These are phyloP conservation scores for Pygathrix nemaeus DNA, from an alignment of 2,113 vertebrate species.

Conservation along the genomic window DNA sequence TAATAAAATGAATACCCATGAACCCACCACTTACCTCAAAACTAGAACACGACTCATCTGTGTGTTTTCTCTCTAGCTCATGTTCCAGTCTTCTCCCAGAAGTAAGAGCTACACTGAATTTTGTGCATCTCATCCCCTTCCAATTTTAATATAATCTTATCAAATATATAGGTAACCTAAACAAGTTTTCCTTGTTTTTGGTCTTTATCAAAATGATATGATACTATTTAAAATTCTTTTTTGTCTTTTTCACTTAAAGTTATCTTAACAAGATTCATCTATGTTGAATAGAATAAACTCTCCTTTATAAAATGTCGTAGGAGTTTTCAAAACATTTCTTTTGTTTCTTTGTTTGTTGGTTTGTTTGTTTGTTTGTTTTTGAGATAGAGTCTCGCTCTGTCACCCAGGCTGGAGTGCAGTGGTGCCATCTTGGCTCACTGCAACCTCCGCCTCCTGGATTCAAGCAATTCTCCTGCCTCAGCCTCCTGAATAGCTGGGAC, in stretches of 20 bases:
- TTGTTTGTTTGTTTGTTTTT: no score
- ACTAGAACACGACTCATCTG: background rate
- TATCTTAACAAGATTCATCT: background rate
- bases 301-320: background rate
- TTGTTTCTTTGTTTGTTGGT: no score
- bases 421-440: no score
- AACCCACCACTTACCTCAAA: background rate
- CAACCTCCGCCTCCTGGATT: no score
- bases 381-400: no score
- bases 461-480: no score
- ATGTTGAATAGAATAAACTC: background rate
- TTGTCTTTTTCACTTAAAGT: background rate
- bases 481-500: no score
- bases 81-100: background rate
- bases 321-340: background rate
- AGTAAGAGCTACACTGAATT: background rate
- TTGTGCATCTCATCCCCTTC: background rate
- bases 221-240: background rate
- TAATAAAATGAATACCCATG: background rate
- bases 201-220: background rate
- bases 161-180: background rate
- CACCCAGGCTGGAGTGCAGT: no score
- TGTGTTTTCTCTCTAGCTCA: background rate
- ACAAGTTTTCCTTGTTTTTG: background rate
- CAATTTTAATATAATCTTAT: background rate